Base-by-base conservation (phyloP, 2,888 invertebrate genomes). In the Papilio protenor region DNA sequence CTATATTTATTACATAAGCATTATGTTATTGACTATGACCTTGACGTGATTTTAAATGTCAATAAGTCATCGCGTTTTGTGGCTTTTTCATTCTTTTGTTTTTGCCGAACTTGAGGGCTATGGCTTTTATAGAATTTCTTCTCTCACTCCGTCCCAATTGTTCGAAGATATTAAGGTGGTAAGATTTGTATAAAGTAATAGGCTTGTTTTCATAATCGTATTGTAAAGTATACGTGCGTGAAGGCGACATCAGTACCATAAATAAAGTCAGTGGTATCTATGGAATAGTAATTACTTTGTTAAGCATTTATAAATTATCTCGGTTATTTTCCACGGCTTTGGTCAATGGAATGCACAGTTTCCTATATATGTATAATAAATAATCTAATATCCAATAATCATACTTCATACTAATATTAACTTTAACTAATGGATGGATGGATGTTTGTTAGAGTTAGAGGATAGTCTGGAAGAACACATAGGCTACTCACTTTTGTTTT, bases 201-300 rank as follows among this genome's bases (percentile, higher is more conserved):
- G n/a, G 66, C 14, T 69, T 40, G 40, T 66, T n/a, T 69, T 45
- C 14, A 45, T 21, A 21, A n/a, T 69, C 66, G 12, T 69, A 21
- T 5, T 40, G 11, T 16, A 66, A 45, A 69, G 21, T 69, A 40
- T 40, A 69, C 66, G 66, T 77, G 52, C 71, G 23, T 40, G 55
- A 33, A 75, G 66, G 55, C 73, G 75, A 78, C 73, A 33, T 73
- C 27, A 76, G 21, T 47, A 40, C 21, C 76, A 76, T 78, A 76
- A 78, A 76, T 73, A 76, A 69, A 45, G 18, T 40, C 16, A 5
- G 12, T 16, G 10, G 72, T 72, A 69, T 69, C 66, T 33, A 61
- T 59, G 64, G 78, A 76, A 78, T 78, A 76, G 76, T 78, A 73
- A 78, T 76, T 45, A 75, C 61, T 75, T 40, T 61, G 55, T 70